phyloP scores from a whole-genome alignment of 35 echinoderm and acorn worm genomes.

The Nesometra sesokonis region DNA sequence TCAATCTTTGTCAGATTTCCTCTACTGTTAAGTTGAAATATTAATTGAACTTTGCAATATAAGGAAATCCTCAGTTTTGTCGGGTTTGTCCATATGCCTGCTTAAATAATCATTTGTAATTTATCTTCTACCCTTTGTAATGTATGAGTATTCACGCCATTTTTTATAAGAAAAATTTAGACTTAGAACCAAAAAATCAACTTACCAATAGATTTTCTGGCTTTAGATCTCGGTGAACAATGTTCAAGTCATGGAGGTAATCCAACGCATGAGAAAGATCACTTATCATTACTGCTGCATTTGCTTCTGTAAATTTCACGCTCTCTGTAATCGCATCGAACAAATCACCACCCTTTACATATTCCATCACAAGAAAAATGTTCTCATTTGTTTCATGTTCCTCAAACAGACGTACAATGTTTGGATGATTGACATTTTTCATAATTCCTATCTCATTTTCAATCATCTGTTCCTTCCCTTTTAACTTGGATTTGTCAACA shows the following conservation, averaged over 20 bases:
- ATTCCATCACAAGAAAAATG: conserved; percentile 97
- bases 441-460: conserved; percentile 97
- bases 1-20: too few species aligned
- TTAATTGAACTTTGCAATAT: too few species aligned
- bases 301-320: conserved; percentile 91
- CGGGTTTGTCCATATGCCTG: too few species aligned
- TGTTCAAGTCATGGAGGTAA: conserved; percentile 73
- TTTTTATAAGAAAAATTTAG: too few species aligned
- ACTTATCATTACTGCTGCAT: conserved; percentile 78
- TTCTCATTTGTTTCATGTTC: conserved; percentile 79
- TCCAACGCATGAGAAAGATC: conserved; percentile 73
- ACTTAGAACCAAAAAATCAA: not conserved
- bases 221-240: conserved; percentile 90
- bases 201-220: conserved; percentile 96
- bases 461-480: conserved; percentile 90
- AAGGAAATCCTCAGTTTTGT: too few species aligned
- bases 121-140: too few species aligned
- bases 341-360: conserved; percentile 74
- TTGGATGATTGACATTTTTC: conserved; percentile 80
- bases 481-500: conserved; percentile 81
- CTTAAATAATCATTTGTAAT: too few species aligned
- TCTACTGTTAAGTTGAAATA: too few species aligned
- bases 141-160: too few species aligned
- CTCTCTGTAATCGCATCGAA: conserved; percentile 99
- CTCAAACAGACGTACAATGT: conserved; percentile 88